These are phyloP conservation scores for Centropus bengalensis DNA, from an alignment of 2,113 vertebrate genomes.

Conservation along the genomic window DNA sequence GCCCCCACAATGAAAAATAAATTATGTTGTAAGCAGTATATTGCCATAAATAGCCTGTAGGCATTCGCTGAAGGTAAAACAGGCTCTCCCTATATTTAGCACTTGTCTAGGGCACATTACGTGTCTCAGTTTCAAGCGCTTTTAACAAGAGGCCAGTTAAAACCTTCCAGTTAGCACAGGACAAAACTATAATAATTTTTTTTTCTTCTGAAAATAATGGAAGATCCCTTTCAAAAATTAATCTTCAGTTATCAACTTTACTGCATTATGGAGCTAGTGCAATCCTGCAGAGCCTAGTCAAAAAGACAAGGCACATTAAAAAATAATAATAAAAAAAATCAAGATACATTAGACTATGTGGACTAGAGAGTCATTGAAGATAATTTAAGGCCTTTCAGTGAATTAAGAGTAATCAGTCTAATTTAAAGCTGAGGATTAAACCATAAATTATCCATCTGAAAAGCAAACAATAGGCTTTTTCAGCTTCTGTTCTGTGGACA, in stretches of 20 bases:
- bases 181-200: constrained; percentile 70
- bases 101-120: constrained; percentile 51
- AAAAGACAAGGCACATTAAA: constrained; percentile 95
- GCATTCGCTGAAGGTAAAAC: constrained; percentile 70
- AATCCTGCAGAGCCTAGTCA: constrained; percentile 96
- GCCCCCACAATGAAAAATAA: constrained; percentile 81
- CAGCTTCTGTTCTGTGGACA: constrained; percentile 79
- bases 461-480: constrained; percentile 79
- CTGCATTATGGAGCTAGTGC: constrained; percentile 97
- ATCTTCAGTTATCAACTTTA: constrained; percentile 82
- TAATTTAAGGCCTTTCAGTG: constrained; percentile 96
- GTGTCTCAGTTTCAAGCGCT: constrained; percentile 66
- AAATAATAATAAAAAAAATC: constrained; percentile 74
- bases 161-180: constrained; percentile 77
- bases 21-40: constrained; percentile 80
- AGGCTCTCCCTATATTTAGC: constrained; percentile 66
- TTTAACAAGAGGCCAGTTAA: constrained; percentile 70
- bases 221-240: constrained; percentile 81
- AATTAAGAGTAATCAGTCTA: constrained; percentile 86
- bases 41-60: constrained; percentile 77
- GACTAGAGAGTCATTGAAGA: constrained; percentile 90
- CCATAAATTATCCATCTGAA: constrained; percentile 85
- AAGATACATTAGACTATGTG: constrained; percentile 77
- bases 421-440: constrained; percentile 90
- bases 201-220: constrained; percentile 74